These are phyloP conservation scores for Eublepharis macularius DNA, from an alignment of 2,113 vertebrate species.

Conservation along the genomic window DNA sequence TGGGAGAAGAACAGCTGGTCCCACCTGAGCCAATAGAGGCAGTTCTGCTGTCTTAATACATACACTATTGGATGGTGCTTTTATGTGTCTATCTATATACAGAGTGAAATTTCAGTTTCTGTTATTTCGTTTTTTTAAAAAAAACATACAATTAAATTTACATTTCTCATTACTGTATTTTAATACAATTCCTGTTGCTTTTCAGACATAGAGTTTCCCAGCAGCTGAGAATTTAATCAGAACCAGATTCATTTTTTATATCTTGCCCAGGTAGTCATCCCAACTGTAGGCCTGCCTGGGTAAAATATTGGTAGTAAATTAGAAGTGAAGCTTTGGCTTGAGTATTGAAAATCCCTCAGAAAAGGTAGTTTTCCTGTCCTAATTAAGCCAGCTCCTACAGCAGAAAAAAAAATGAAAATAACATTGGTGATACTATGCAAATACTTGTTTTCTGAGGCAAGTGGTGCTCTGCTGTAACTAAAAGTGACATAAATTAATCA, in stretches of 20 bases:
- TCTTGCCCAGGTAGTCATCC: background rate
- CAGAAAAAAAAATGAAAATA: background rate
- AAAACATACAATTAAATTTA: background rate
- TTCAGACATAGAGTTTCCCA: background rate
- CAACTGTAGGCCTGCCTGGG: background rate
- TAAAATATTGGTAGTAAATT: background rate
- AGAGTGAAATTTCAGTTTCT: too few species aligned
- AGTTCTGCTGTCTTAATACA: too few species aligned
- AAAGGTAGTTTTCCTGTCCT: background rate
- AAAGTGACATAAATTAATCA: constrained; percentile 2
- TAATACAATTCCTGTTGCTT: too few species aligned
- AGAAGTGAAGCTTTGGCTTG: background rate
- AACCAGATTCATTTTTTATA: background rate
- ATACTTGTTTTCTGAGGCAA: background rate
- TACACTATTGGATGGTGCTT: too few species aligned
- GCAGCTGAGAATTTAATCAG: background rate
- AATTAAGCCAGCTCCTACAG: background rate
- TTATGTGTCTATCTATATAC: too few species aligned
- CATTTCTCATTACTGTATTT: background rate
- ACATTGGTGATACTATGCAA: background rate
- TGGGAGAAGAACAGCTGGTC: too few species aligned
- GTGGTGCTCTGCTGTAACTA: background rate
- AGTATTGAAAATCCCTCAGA: background rate
- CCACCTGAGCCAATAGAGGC: too few species aligned
- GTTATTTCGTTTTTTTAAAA: background rate